Evolutionary conservation across 2,888 invertebrate genomes (phyloP), one percentile per base, ranked within the genome.

Genomic region (Polietes domitor): DNA sequence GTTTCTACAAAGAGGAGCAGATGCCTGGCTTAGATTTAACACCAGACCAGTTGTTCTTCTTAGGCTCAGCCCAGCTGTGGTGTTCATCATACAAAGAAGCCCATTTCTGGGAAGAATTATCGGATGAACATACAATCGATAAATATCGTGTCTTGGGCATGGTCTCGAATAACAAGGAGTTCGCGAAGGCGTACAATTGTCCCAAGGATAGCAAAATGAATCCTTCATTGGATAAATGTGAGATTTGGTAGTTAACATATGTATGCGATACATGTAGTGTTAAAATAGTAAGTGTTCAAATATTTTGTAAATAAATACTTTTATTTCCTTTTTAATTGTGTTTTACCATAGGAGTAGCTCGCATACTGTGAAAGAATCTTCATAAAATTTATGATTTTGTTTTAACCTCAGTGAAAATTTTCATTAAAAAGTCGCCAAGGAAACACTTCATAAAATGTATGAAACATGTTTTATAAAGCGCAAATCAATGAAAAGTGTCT

Each of bases 41-140:
- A 0, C 89, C 91, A 0, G 91, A 91, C n/a, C 92, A 91, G 70
- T 61, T 89, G 2, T 91, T 91, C 73, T 91, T 89, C 61, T 73
- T 91, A 7, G 90, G 91, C 1, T 91, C 91, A 71, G 89, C 90
- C 0, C 91, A 91, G 63, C 21, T 91, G 1, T 91, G 89, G 88
- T 92, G 92, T 70, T 86, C 91, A 4, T 87, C 87, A 2, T 92
- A 91, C 61, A 82, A 89, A 21, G 88, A 90, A 76, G 87, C 88
- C 24, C 87, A 91, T 77, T 89, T 88, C 32, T 91, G 91, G 91
- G 86, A 88, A 41, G 91, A 91, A 43, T 63, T 91, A 10, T 87
- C 85, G 0, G 77, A 88, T 26, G 89, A 88, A 10, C 91, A 91
- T 74, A 87, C 90, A 2, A 85, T 90, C 37, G 91, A 92, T 77